Base-by-base conservation (phyloP, 2,888 invertebrate genomes). In the Portevinia maculata region DNA sequence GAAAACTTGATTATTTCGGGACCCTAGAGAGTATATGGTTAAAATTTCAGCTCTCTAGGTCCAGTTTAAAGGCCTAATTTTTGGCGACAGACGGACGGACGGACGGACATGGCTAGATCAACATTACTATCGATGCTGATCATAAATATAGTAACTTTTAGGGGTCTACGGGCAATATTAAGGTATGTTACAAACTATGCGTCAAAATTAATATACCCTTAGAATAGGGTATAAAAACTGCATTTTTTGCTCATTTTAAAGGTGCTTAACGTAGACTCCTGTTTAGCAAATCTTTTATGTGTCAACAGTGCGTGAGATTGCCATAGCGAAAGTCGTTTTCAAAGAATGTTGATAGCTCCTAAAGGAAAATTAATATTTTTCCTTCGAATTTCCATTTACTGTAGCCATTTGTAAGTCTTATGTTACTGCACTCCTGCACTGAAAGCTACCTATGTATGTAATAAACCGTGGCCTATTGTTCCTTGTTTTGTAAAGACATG, bases 281-380 rank as follows among this genome's bases (percentile, higher is more conserved):
- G 8, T 13, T 13, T 55, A 15, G 8, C 15, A 44, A n/a, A 75
- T 41, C 79, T 75, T 70, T 70, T 75, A 41, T 75, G 46, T 70
- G 64, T 59, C 75, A 81, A 70, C 75, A 70, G 50, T 37, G 69
- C 55, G 59, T 55, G 21, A 62, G 62, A 70, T 55, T 62, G 41
- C 39, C 37, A 74, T 34, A 24, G 67, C 13, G 30, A 75, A 81
- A 70, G 50, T 69, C 55, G 69, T 64, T 44, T 52, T 37, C 34
- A 46, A 52, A 67, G 74, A 62, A 79, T 70, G 75, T 75, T 75
- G 64, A 74, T 74, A 74, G 74, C 79, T 67, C 67, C 60, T 55
- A 37, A 60, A 64, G 17, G 34, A 57, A 70, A 75, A 81, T 70
- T 75, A 57, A 39, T 64, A 75, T 59, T 53, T 81, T 81, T n/a